These are phyloP conservation scores for Bursaphelenchus mucronatus DNA, from an alignment of 1,140 invertebrate genomes.

Conservation along the genomic window DNA sequence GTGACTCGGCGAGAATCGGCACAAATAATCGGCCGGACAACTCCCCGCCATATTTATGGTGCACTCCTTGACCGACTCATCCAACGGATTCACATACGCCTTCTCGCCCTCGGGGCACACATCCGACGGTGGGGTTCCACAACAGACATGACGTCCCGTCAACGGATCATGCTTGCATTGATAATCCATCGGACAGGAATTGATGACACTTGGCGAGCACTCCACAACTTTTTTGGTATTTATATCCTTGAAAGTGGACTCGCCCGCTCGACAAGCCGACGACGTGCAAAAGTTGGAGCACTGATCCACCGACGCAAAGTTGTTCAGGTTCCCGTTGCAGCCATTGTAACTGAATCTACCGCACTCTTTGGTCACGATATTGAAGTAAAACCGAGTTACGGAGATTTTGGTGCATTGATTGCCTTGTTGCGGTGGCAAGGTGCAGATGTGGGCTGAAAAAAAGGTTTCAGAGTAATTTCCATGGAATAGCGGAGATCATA, in stretches of 20 bases:
- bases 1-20: slow-evolving; percentile 45
- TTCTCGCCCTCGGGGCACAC: slow-evolving; percentile 53
- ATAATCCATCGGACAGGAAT: slow-evolving; percentile 50
- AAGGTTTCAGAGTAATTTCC: too few relatives aligned
- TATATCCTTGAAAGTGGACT: slow-evolving; percentile 54
- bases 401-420: slow-evolving; percentile 51
- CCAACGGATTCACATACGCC: slow-evolving; percentile 53
- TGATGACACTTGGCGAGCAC: slow-evolving; percentile 43
- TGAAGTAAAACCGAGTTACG: slow-evolving; percentile 54
- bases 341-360: slow-evolving; percentile 49
- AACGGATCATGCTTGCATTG: slow-evolving; percentile 45
- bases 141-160: slow-evolving; percentile 50
- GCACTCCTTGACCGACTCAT: slow-evolving; percentile 51
- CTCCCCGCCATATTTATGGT: slow-evolving; percentile 54
- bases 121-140: slow-evolving; percentile 47
- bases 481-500: too few relatives aligned
- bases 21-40: slow-evolving; percentile 52
- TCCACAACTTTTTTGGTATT: slow-evolving; percentile 49
- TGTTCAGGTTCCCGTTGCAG: slow-evolving; percentile 51
- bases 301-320: slow-evolving; percentile 48
- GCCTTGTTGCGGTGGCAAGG: slow-evolving; percentile 54
- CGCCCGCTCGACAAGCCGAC: slow-evolving; percentile 51
- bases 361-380: slow-evolving; percentile 58
- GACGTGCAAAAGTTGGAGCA: slow-evolving; percentile 56
- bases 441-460: slow-evolving; percentile 52